Base-by-base conservation (phyloP, 1,140 invertebrate species). In the Archivesica marissinica region DNA sequence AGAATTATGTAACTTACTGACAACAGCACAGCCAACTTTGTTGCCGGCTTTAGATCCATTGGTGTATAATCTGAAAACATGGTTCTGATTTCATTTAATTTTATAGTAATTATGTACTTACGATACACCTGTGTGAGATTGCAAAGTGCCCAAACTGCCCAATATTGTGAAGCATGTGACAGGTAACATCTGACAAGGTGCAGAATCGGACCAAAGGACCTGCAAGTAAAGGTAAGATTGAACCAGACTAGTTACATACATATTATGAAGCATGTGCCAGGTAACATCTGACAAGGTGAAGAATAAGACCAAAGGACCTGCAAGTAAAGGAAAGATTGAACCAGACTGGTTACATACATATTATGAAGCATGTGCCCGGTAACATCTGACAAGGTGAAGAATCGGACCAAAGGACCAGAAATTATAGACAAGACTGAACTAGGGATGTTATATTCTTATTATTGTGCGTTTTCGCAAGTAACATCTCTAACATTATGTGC, bases 121-220 rank as follows among this genome's bases (percentile, higher is more conserved):
- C 97, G 96, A 93, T 98, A 98, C 56, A 99, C 97, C 89, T 96
- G 96, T 17, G 98, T 99, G 25, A 99, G 95, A 95, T 99, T 99
- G 39, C 98, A 98, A 50, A 99, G 95, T 7, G 98, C 99, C 98
- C 98, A 99, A n/a, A 97, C 96, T 2, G 98, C 98, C 98, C 98
- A 99, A 91, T 98, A 96, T 92, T 99, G 98, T 93, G 97, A 98
- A 92, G 97, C 96, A 0, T 97, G 96, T 2, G 97, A 98, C 87
- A 98, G 96, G 91, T 96, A 96, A 74, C 97, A 95, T 86, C 96
- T 95, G 4, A 98, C 95, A 52, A 99, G 94, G 79, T 96, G 95
- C 9, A 99, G 94, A 86, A 99, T 97, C 3, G 98, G 98, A 91
- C 97, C 96, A 94, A 99, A 99, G 25, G 97, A 98, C 85, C 95